Conservation (phyloP, 2,888 invertebrate genomes). For the Lochmaea crataegi region DNA sequence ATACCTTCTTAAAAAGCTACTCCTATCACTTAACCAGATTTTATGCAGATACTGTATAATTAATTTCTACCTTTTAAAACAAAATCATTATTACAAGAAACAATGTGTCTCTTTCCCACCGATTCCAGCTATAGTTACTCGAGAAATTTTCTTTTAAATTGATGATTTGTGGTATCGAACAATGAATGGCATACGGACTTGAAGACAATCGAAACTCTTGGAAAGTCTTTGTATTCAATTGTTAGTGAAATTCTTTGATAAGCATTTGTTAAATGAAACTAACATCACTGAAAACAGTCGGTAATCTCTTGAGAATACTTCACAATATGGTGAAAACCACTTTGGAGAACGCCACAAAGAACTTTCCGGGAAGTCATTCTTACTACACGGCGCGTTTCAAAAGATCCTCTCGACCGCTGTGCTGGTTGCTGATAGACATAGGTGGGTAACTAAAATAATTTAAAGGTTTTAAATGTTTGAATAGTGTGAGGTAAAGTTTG, state of each 20-base stretch:
- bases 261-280: slow-evolving; percentile 45
- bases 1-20: too few relatives aligned
- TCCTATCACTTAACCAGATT: too few relatives aligned
- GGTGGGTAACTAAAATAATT: slow-evolving; percentile 37
- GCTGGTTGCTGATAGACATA: slow-evolving; percentile 44
- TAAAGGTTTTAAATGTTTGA: not conserved
- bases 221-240: slow-evolving; percentile 34
- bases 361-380: slow-evolving; percentile 57
- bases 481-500: not conserved
- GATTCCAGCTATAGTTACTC: not conserved
- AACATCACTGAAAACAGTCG: slow-evolving; percentile 43
- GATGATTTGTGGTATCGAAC: slow-evolving; percentile 20
- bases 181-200: slow-evolving; percentile 21
- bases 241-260: slow-evolving; percentile 43
- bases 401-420: slow-evolving; percentile 44
- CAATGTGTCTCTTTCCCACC: not conserved
- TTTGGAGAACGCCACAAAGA: slow-evolving; percentile 54
- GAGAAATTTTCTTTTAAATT: not conserved
- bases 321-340: slow-evolving; percentile 56
- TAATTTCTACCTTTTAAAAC: too few relatives aligned
- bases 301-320: slow-evolving; percentile 56
- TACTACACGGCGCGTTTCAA: slow-evolving; percentile 53
- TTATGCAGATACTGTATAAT: too few relatives aligned
- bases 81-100: not conserved
- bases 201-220: slow-evolving; percentile 20